A percentile compares a stretch with the other conserved stretches of the same genome.
These are phyloP conservation scores for Brachyptera putata DNA, from an alignment of 2,888 invertebrate genomes.

Conservation along the genomic window DNA sequence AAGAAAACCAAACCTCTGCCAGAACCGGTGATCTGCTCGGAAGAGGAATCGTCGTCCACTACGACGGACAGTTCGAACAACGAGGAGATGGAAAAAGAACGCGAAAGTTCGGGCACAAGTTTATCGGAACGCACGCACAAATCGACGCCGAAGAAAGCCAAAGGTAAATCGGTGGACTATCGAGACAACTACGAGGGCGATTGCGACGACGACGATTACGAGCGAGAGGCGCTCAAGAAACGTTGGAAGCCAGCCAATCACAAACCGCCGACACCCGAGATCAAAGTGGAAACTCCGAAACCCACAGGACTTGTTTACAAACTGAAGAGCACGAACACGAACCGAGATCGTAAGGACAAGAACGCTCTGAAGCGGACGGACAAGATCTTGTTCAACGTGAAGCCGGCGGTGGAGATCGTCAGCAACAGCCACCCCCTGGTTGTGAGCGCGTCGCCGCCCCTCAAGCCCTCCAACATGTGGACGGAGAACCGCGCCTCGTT, in stretches of 20 bases:
- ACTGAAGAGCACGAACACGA: slow-evolving; percentile 33
- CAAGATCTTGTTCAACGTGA: slow-evolving; percentile 15
- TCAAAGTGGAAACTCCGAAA: slow-evolving; percentile 26
- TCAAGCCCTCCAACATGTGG: slow-evolving; percentile 47
- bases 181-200: slow-evolving; percentile 49
- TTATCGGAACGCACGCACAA: slow-evolving; percentile 17
- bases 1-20: slow-evolving; percentile 27
- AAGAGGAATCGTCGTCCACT: slow-evolving; percentile 66
- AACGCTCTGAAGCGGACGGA: slow-evolving; percentile 37
- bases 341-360: slow-evolving; percentile 35
- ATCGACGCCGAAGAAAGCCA: slow-evolving; percentile 16
- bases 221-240: slow-evolving; percentile 33
- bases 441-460: slow-evolving; percentile 38
- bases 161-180: slow-evolving; percentile 41
- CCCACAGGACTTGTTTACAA: slow-evolving; percentile 40
- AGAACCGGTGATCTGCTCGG: slow-evolving; percentile 42
- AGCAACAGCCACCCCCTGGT: slow-evolving; percentile 12
- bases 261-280: slow-evolving; percentile 36
- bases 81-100: slow-evolving; percentile 51
- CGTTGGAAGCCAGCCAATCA: slow-evolving; percentile 37
- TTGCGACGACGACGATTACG: slow-evolving; percentile 47
- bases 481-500: slow-evolving; percentile 55
- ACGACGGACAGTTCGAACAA: slow-evolving; percentile 65
- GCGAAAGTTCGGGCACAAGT: slow-evolving; percentile 22
- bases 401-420: not conserved